Evolutionary conservation across 2,888 invertebrate genomes (phyloP), one percentile per base, ranked within the genome.

Genomic region (Apamea sordens): DNA sequence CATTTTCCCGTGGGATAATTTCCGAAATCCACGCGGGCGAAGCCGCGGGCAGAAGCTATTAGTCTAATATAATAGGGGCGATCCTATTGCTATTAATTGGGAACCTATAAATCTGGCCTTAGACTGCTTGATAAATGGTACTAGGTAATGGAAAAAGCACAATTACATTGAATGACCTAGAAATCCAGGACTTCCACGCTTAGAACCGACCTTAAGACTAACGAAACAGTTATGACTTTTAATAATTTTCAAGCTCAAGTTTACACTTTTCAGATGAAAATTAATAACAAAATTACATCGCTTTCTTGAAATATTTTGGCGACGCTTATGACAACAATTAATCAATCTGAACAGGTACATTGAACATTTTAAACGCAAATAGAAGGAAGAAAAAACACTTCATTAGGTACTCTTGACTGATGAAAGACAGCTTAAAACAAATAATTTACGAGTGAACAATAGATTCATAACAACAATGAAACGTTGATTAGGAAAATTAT

Each of bases 401-500:
- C 44, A 53, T 82, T 28, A n/a, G n/a, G n/a, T n/a, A 47, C 13
- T 41, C 65, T 24, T 18, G 44, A 36, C 18, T 28, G 28, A 65
- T 71, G 44, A 82, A 76, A 76, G 8, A 69, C 28, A 50, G 28
- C 32, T 41, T 11, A 47, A 36, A 73, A 69, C 50, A 2, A 71
- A 83, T 36, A 41, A 79, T 74, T 61, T 70, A 70, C 64, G 41
- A 41, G 41, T 41, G 41, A 7, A 41, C 41, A 41, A 41, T 3
- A 41, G 41, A 41, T 41, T 41, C 41, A 7, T 7, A 41, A 71
- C 67, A 74, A 72, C 32, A 73, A 73, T 15, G 56, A 28, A 15
- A 63, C 24, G 47, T 61, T 82, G 56, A 73, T 78, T 67, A 63
- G n/a, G 41, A 63, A 61, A 47, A 36, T 71, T 83, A 28, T 41